A percentile compares a stretch with the other conserved stretches of the same genome.
These are phyloP conservation scores for Palythoa heliodiscus DNA, from an alignment of 92 coral and sea anemone species.

Conservation along the genomic window DNA sequence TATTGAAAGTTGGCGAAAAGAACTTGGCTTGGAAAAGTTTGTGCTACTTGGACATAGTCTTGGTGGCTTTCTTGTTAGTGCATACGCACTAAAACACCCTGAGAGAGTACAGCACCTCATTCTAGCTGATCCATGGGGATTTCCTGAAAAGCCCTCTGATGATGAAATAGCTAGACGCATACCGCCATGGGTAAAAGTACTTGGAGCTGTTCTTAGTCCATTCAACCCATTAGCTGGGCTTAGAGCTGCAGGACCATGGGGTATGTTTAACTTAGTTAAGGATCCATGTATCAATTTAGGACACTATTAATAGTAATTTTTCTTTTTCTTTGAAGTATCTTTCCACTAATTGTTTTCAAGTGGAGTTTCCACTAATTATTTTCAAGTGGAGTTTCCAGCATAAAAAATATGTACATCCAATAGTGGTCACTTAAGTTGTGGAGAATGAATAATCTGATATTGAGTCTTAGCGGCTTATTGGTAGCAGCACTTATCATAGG, in stretches of 20 bases:
- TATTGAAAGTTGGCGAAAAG: slow-evolving; percentile 83
- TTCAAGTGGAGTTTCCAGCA: too few relatives aligned
- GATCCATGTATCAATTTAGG: background rate
- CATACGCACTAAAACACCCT: slow-evolving; percentile 84
- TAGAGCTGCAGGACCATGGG: slow-evolving; percentile 97
- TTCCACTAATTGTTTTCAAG: too few relatives aligned
- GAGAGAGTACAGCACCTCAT: slow-evolving; percentile 81
- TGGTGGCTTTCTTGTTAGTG: slow-evolving; percentile 90
- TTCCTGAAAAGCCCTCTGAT: slow-evolving; percentile 76
- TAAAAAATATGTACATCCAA: too few relatives aligned
- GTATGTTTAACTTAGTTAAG: slow-evolving; percentile 48
- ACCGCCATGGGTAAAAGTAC: slow-evolving; percentile 86
- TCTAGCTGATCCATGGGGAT: slow-evolving; percentile 96
- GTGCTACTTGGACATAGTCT: slow-evolving; percentile 92
- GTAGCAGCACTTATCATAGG: too few relatives aligned
- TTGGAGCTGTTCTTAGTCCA: slow-evolving; percentile 74
- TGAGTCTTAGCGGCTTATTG: too few relatives aligned
- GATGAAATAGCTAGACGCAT: slow-evolving; percentile 64
- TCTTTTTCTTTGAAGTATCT: too few relatives aligned
- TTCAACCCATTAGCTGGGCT: slow-evolving; percentile 93
- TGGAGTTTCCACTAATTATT: too few relatives aligned
- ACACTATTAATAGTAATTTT: too few relatives aligned
- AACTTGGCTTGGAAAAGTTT: slow-evolving; percentile 85
- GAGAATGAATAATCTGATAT: too few relatives aligned
- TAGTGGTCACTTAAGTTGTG: too few relatives aligned